Base-by-base conservation (phyloP, 2,888 invertebrate genomes). In the Oligia strigilis region DNA sequence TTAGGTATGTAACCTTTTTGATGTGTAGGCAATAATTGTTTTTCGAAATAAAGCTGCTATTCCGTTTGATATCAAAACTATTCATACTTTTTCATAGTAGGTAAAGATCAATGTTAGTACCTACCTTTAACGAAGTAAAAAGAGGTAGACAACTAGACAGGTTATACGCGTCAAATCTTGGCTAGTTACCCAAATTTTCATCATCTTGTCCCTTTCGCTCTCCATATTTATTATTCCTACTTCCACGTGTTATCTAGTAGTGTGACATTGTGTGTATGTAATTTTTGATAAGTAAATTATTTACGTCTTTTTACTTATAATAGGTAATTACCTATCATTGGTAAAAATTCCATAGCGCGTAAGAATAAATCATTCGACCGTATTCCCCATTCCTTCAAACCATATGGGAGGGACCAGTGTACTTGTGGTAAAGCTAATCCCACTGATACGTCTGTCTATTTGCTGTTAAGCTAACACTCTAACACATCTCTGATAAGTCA, bases 361-460 rank as follows among this genome's bases (percentile, higher is more conserved):
- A 60, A 60, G 4, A 52, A 66, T 58, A 66, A 55, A n/a, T 17
- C 1, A 36, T 71, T 65, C 19, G 1, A 1, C 23, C n/a, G 4
- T 43, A 36, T 43, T 71, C 11, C 5, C 17, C 23, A 29, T 29
- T 40, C 49, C 29, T 36, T 23, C 14, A 4, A 14, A 23, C n/a
- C 23, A 40, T 23, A 49, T 8, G 19, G 36, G 2, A 19, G 40
- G 36, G 19, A 29, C 60, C 43, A 65, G 11, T 49, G 36, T 46
- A 40, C 70, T 43, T 70, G 55, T 46, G 73, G 81, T 58, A 29
- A 49, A 23, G 58, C 23, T 78, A 85, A 81, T 81, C 74, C 82
- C 29, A 14, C 36, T 72, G 74, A 76, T 78, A 71, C 62, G n/a
- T 23, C 55, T 55, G 72, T 75, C 77, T 75, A 86, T 83, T 83